Percentiles rank a stretch among this genome's conserved stretches.
These are phyloP conservation scores for Ibycter americanus DNA, from an alignment of 2,797 vertebrate species.

Conservation along the genomic window DNA sequence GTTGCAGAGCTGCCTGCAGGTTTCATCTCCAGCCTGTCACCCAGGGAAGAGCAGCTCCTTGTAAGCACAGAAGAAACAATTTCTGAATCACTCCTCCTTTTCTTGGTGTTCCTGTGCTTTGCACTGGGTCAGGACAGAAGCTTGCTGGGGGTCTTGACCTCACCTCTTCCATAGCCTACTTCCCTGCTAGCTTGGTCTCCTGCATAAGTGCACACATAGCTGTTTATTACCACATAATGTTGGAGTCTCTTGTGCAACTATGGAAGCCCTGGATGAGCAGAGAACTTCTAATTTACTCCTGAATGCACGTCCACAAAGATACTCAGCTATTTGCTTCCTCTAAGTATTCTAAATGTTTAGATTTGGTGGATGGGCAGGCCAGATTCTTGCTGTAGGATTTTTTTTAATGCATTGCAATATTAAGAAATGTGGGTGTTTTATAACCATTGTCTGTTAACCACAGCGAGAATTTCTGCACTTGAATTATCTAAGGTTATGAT, in stretches of 20 bases:
- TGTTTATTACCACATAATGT: not conserved
- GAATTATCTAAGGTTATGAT: not conserved
- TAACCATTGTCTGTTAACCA: not conserved
- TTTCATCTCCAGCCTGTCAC: not conserved
- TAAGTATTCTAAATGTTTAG: not conserved
- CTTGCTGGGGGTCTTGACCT: not conserved
- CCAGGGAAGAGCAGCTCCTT: not conserved
- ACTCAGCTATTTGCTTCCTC: not conserved
- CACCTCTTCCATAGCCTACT: not conserved
- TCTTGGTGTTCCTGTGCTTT: accelerated
- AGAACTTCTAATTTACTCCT: not conserved
- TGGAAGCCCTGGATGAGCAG: not conserved
- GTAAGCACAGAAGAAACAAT: not conserved
- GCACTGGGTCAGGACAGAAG: not conserved
- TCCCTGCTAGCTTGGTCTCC: not conserved
- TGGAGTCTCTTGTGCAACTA: not conserved
- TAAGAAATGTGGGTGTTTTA: not conserved
- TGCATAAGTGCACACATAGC: not conserved
- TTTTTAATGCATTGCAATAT: not conserved
- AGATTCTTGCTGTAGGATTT: not conserved
- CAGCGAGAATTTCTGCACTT: not conserved
- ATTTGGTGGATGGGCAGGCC: not conserved
- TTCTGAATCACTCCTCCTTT: not conserved
- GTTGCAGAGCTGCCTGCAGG: not conserved
- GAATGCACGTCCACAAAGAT: not conserved